A percentile compares a stretch with the other conserved stretches of the same genome.
These are phyloP conservation scores for Neotoxoptera formosana DNA, from an alignment of 1,140 invertebrate genomes.

Conservation along the genomic window DNA sequence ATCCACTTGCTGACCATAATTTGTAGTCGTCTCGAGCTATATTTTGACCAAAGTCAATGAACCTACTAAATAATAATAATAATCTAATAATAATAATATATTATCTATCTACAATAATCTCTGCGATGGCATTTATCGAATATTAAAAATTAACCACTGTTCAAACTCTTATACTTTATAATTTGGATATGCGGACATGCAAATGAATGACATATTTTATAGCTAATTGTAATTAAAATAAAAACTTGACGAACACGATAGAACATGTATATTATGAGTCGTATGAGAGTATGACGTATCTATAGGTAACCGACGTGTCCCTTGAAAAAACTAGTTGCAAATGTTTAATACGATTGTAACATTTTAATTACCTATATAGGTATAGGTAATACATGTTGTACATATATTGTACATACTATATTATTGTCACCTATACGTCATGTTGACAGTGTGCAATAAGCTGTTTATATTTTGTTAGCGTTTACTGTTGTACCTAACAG, in stretches of 20 bases:
- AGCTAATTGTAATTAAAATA: not conserved
- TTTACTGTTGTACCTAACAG: too few relatives aligned
- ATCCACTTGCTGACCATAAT: slow-evolving; percentile 16
- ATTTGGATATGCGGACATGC: not conserved
- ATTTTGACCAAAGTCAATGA: not conserved
- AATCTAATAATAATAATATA: too few relatives aligned
- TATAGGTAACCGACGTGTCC: not conserved
- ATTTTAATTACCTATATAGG: not conserved
- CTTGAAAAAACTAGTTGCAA: not conserved
- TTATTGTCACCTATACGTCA: too few relatives aligned
- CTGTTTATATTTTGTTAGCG: too few relatives aligned
- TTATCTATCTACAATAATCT: not conserved
- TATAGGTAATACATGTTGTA: too few relatives aligned
- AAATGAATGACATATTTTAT: not conserved
- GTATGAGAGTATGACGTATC: not conserved
- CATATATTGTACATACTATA: too few relatives aligned
- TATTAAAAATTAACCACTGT: not conserved
- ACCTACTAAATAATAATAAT: not conserved
- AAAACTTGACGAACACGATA: not conserved
- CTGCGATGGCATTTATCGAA: not conserved
- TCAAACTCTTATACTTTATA: not conserved
- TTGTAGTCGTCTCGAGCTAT: not conserved
- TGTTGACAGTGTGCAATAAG: too few relatives aligned
- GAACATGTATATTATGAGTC: not conserved
- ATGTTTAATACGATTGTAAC: not conserved